Evolutionary conservation across 2,888 invertebrate genomes (phyloP).

Genomic region (Limulus polyphemus): DNA sequence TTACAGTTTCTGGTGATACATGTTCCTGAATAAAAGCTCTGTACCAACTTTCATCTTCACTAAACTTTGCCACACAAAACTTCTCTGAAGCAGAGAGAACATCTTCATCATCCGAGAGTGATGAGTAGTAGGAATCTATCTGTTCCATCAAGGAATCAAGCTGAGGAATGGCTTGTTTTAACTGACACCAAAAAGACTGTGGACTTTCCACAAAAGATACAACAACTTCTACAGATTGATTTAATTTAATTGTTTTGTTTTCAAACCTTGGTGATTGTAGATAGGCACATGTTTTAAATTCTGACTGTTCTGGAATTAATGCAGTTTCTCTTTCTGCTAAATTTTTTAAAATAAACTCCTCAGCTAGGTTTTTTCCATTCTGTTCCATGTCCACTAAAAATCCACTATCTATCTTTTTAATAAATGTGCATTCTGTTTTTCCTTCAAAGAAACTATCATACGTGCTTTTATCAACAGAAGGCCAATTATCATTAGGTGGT

Average conservation of each 20-base stretch:
- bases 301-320: neutral
- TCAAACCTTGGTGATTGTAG: no score
- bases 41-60: conserved; percentile 34
- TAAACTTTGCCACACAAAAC: conserved; percentile 26
- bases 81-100: conserved; percentile 7
- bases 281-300: no score
- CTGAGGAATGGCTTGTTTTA: conserved; percentile 15
- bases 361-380: conserved; percentile 11
- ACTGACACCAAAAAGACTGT: conserved; percentile 17
- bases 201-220: conserved; percentile 16
- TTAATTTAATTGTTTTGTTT: no score
- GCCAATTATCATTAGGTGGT: conserved; percentile 4
- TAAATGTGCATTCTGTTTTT: conserved; percentile 10
- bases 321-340: conserved; percentile 3
- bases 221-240: neutral
- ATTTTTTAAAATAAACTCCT: conserved; percentile 5
- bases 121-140: conserved; percentile 8
- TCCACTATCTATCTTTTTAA: conserved; percentile 9
- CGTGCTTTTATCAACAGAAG: conserved; percentile 6
- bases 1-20: neutral
- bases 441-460: conserved; percentile 16
- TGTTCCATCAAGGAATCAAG: conserved; percentile 22
- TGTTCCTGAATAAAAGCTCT: conserved; percentile 26
- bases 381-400: conserved; percentile 10
- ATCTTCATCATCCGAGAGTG: neutral